phyloP scores from a whole-genome alignment of 2,888 invertebrate genomes.

The Platypus cylindrus region DNA sequence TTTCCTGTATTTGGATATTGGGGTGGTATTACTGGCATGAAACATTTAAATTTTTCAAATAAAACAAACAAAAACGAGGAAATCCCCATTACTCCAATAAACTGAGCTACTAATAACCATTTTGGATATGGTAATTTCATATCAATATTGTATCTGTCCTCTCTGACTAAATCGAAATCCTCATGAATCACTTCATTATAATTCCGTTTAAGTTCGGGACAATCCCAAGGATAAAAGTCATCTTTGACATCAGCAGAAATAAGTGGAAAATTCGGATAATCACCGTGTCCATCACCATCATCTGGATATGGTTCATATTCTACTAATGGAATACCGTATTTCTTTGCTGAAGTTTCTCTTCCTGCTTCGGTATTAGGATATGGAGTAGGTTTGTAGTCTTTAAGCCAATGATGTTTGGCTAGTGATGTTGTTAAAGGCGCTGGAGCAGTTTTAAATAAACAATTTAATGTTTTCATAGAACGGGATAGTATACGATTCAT shows the following conservation, averaged over 20 bases:
- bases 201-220: constrained; percentile 67
- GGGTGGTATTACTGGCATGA: constrained; percentile 48
- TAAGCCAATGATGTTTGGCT: too few relatives aligned
- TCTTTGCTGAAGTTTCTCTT: constrained; percentile 66
- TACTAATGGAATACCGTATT: constrained; percentile 67
- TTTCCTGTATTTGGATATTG: constrained; percentile 51
- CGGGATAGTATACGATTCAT: too few relatives aligned
- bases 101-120: constrained; percentile 38
- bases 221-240: constrained; percentile 74
- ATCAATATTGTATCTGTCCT: constrained; percentile 55
- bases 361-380: constrained; percentile 69
- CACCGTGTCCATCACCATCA: constrained; percentile 61
- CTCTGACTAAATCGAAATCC: constrained; percentile 53
- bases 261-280: constrained; percentile 74
- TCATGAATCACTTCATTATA: constrained; percentile 70
- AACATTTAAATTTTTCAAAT: constrained; percentile 48
- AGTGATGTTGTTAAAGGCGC: too few relatives aligned
- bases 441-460: too few relatives aligned
- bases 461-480: too few relatives aligned
- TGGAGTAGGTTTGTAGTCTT: constrained; percentile 72
- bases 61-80: constrained; percentile 36
- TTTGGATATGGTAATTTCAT: constrained; percentile 40
- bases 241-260: constrained; percentile 61
- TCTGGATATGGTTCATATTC: constrained; percentile 78
- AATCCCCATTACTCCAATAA: constrained; percentile 43